Percentiles rank a stretch among this genome's conserved stretches.
These are phyloP conservation scores for Nemurella pictetii DNA, from an alignment of 2,888 invertebrate species.

Conservation along the genomic window DNA sequence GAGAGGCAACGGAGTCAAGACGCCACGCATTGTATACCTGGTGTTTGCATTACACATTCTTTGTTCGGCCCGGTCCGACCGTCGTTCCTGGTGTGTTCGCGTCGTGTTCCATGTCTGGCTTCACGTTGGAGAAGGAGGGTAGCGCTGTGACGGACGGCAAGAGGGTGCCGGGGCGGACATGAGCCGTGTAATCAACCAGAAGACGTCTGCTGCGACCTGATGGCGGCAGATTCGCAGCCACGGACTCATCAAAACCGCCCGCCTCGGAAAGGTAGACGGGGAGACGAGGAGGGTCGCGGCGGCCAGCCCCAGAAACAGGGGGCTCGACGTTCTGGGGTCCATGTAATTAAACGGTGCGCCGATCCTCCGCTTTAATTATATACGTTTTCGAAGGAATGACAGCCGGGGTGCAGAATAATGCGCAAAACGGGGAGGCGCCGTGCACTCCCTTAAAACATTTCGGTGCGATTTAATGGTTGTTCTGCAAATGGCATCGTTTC, in stretches of 20 bases:
- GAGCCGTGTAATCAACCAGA: too few relatives aligned
- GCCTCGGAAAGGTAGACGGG: too few relatives aligned
- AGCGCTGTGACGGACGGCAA: neutral
- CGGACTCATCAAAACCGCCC: too few relatives aligned
- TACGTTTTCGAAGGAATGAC: neutral
- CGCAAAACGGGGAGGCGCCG: neutral
- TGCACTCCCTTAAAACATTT: neutral
- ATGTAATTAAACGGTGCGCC: neutral
- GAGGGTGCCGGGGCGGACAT: neutral
- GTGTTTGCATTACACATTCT: conserved; percentile 10
- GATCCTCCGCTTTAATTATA: neutral
- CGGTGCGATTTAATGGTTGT: neutral
- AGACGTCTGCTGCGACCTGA: too few relatives aligned
- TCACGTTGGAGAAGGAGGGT: too few relatives aligned
- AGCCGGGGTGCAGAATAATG: neutral
- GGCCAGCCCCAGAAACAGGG: too few relatives aligned
- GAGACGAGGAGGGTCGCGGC: too few relatives aligned
- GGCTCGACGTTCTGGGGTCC: neutral
- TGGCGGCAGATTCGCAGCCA: neutral
- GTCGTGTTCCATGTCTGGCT: neutral
- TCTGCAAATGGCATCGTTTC: neutral
- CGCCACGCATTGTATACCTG: conserved; percentile 19
- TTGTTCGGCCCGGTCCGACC: neutral
- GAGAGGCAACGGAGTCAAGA: too few relatives aligned
- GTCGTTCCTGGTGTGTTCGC: neutral